Evolutionary conservation across 2,797 vertebrate species (phyloP).

Genomic region (Cyprinodon diabolis): DNA sequence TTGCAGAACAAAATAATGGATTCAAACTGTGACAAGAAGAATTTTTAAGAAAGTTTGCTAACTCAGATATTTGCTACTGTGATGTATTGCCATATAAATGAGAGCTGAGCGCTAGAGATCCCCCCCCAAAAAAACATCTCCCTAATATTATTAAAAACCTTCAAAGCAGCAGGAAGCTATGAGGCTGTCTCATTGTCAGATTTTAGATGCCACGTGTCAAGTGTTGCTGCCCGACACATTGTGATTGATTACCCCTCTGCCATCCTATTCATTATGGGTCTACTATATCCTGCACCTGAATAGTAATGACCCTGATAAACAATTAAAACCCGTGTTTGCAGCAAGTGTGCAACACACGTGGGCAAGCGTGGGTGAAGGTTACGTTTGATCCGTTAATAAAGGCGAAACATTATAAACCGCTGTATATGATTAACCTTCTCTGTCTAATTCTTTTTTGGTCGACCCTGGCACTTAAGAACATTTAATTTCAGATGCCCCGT

Average conservation of each 20-base stretch:
- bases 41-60: conserved; percentile 1
- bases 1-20: background rate
- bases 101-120: conserved; percentile 14
- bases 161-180: conserved; percentile 24
- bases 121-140: conserved; percentile 34
- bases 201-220: conserved; percentile 57
- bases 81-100: conserved; percentile 12
- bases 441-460: background rate
- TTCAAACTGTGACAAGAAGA: background rate
- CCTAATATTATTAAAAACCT: conserved; percentile 21
- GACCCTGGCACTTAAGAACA: background rate
- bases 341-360: conserved; percentile 23
- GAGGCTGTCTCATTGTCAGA: conserved; percentile 14
- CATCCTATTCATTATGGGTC: conserved; percentile 56
- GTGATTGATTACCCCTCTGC: conserved; percentile 69
- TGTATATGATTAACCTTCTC: background rate
- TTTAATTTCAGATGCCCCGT: background rate
- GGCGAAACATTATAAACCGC: conserved; percentile 8
- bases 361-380: conserved; percentile 47
- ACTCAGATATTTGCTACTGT: conserved; percentile 6
- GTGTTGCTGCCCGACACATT: conserved; percentile 34
- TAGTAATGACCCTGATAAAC: conserved; percentile 67
- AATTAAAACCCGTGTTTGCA: conserved; percentile 64
- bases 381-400: conserved; percentile 16
- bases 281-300: conserved; percentile 56